phyloP scores from a whole-genome alignment of 2,888 invertebrate genomes.

The Amphipyra berbera region DNA sequence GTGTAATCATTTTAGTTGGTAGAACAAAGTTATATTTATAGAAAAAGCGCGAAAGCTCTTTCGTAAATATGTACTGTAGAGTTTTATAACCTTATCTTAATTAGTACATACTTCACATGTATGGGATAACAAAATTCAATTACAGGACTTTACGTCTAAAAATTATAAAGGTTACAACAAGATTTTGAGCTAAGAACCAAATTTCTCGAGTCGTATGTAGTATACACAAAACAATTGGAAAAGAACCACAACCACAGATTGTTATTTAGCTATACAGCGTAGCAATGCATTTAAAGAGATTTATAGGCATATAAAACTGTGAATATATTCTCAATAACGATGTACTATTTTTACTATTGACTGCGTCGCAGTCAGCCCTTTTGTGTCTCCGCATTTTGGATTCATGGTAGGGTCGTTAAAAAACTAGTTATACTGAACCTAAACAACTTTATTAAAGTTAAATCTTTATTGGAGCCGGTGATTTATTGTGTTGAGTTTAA shows the following conservation, averaged over 20 bases:
- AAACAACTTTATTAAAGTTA: slow-evolving; percentile 36
- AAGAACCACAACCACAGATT: slow-evolving; percentile 11
- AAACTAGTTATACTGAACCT: slow-evolving; percentile 38
- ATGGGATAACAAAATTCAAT: too few relatives aligned
- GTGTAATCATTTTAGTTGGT: background rate
- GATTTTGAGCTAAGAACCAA: slow-evolving; percentile 2
- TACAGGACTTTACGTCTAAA: too few relatives aligned
- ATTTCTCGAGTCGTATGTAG: background rate
- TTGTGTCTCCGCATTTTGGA: slow-evolving; percentile 44
- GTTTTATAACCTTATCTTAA: too few relatives aligned
- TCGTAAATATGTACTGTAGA: too few relatives aligned
- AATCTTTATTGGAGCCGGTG: slow-evolving; percentile 28
- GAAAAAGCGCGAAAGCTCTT: background rate
- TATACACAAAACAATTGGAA: background rate
- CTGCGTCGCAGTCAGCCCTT: slow-evolving; percentile 30
- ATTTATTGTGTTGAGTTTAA: slow-evolving; percentile 28
- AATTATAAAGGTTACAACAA: background rate
- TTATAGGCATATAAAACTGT: slow-evolving; percentile 50
- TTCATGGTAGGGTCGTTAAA: slow-evolving; percentile 43
- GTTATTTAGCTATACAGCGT: slow-evolving; percentile 32
- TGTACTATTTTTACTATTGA: slow-evolving; percentile 39
- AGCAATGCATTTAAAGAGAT: slow-evolving; percentile 41
- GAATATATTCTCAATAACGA: slow-evolving; percentile 55
- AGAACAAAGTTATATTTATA: background rate
- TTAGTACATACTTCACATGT: too few relatives aligned